These are phyloP conservation scores for Trichopria drosophilae DNA, from an alignment of 2,888 invertebrate genomes.

Conservation along the genomic window DNA sequence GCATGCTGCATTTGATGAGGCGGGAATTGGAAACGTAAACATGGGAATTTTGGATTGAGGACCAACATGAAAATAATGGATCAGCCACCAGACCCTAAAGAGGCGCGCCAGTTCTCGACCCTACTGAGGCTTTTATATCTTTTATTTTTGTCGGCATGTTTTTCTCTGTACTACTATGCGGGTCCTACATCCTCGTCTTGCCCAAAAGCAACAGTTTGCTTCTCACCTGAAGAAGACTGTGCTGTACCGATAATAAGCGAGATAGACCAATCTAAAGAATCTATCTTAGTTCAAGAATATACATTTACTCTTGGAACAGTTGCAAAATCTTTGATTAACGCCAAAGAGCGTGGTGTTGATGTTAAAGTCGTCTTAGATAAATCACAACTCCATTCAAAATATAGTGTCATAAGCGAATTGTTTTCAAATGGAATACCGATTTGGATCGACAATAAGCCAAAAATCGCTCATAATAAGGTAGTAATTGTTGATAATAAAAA, in stretches of 20 bases:
- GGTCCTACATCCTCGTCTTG: conserved; percentile 11
- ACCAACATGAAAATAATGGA: too few relatives aligned
- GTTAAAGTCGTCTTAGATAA: conserved; percentile 20
- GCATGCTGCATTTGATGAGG: too few relatives aligned
- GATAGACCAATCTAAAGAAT: conserved; percentile 11
- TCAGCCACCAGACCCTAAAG: too few relatives aligned
- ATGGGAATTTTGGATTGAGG: too few relatives aligned
- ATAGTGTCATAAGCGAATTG: conserved; percentile 15
- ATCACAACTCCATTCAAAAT: conserved; percentile 17
- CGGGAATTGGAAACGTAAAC: too few relatives aligned
- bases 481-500: conserved; percentile 22
- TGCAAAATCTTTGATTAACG: conserved; percentile 15
- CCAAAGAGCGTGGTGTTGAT: conserved; percentile 18
- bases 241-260: conserved; percentile 7
- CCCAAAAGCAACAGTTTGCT: conserved; percentile 11
- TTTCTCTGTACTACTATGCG: conserved; percentile 17
- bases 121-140: conserved; percentile 13
- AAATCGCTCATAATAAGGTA: conserved; percentile 22
- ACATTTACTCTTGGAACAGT: conserved; percentile 7
- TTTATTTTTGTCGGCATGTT: conserved; percentile 11
- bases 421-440: conserved; percentile 8
- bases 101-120: too few relatives aligned
- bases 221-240: conserved; percentile 11
- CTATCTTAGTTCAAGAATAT: conserved; percentile 10
- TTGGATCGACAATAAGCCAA: conserved; percentile 20